These are phyloP conservation scores for Anticlea derivata DNA, from an alignment of 2,888 invertebrate genomes.

Conservation along the genomic window DNA sequence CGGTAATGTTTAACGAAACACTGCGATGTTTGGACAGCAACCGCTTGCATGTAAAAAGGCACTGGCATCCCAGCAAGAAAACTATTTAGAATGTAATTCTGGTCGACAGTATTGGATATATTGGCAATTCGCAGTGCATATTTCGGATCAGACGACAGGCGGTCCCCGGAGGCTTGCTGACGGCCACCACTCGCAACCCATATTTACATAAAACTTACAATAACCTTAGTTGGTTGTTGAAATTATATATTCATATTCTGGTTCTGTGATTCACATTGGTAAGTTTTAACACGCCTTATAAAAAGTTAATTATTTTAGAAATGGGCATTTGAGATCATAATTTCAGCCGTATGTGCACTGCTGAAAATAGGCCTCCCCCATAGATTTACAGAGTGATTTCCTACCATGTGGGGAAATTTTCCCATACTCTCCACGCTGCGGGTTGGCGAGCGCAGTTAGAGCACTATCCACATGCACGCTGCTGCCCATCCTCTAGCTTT, in stretches of 20 bases:
- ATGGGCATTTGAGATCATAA: no score
- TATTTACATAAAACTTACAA: slow-evolving; percentile 21
- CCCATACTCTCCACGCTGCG: no score
- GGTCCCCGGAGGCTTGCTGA: slow-evolving; percentile 48
- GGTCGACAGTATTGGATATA: slow-evolving; percentile 48
- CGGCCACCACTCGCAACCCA: slow-evolving; percentile 38
- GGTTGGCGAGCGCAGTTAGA: no score
- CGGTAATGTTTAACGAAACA: no score
- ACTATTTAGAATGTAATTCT: slow-evolving; percentile 51
- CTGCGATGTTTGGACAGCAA: not conserved
- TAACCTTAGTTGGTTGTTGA: slow-evolving; percentile 4
- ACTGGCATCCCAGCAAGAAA: slow-evolving; percentile 27
- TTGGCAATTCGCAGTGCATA: slow-evolving; percentile 59
- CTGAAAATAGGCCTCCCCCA: no score
- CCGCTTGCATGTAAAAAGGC: not conserved
- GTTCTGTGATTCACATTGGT: slow-evolving; percentile 3
- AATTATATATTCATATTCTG: not conserved
- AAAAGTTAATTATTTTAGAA: no score
- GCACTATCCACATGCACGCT: no score
- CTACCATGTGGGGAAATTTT: no score
- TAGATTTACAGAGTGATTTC: no score
- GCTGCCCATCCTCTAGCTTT: no score
- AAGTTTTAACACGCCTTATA: not conserved
- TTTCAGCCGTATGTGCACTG: no score
- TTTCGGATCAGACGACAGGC: slow-evolving; percentile 48